Percentiles rank a stretch among this genome's conserved stretches.
phyloP scores from a whole-genome alignment of 2,797 vertebrate genomes.

The Cheirogaleus major region DNA sequence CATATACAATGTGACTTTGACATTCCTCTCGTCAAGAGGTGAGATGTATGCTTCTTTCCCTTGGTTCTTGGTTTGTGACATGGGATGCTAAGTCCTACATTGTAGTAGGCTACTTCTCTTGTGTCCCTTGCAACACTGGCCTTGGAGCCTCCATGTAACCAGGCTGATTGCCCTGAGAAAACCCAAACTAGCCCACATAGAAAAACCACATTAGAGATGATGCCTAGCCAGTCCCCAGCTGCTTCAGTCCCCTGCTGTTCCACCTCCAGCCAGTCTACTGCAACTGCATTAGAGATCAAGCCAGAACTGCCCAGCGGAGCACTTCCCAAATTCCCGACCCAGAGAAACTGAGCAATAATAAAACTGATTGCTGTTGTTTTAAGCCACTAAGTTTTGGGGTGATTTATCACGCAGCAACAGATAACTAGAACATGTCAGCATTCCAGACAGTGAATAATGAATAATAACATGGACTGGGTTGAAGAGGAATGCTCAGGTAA shows the following conservation, averaged over 20 bases:
- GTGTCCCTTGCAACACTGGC: neutral
- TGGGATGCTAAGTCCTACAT: neutral
- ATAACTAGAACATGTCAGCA: neutral
- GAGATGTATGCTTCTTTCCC: neutral
- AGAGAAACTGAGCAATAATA: conserved; percentile 3
- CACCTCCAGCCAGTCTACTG: neutral
- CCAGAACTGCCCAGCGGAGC: neutral
- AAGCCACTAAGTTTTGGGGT: neutral
- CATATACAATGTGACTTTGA: neutral
- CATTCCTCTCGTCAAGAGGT: neutral
- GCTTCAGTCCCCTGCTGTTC: neutral
- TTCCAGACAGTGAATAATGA: neutral
- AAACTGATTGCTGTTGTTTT: neutral
- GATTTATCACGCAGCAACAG: conserved; percentile 8
- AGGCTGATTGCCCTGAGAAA: conserved; percentile 2
- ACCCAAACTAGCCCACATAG: neutral
- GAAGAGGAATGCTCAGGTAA: neutral
- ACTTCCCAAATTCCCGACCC: neutral
- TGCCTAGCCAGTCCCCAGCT: neutral
- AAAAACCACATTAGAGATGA: neutral
- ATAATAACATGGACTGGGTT: neutral
- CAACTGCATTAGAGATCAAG: neutral
- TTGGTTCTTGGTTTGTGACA: neutral
- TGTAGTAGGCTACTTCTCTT: neutral
- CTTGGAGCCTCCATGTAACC: neutral